phyloP scores from a whole-genome alignment of 2,888 invertebrate genomes.

The Erpobdella octoculata region DNA sequence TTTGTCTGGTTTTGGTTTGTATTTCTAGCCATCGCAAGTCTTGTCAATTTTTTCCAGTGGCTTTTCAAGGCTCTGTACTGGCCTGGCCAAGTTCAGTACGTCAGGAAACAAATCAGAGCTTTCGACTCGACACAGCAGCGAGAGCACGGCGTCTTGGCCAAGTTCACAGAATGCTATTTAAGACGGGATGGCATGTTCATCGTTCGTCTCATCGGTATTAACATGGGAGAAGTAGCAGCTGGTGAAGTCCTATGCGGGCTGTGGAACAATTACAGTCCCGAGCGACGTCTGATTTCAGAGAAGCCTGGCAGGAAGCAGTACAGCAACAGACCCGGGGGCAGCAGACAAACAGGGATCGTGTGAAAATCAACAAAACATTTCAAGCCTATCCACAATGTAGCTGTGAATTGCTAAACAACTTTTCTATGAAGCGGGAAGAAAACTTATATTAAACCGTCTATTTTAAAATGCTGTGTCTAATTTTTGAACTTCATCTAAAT shows the following conservation, averaged over 20 bases:
- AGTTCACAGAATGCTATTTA: slow-evolving; percentile 42
- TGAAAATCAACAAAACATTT: no score
- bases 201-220: slow-evolving; percentile 40
- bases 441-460: no score
- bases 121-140: slow-evolving; percentile 39
- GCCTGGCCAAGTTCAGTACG: slow-evolving; percentile 40
- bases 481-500: no score
- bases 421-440: no score
- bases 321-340: neutral
- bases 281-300: slow-evolving; percentile 38
- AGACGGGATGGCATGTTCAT: slow-evolving; percentile 41
- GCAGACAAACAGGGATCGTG: neutral
- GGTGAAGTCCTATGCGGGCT: slow-evolving; percentile 41
- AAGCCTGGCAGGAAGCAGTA: slow-evolving; percentile 35
- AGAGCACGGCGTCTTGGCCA: slow-evolving; percentile 39
- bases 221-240: slow-evolving; percentile 41
- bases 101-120: slow-evolving; percentile 39
- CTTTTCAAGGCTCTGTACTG: slow-evolving; percentile 39
- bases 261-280: slow-evolving; percentile 42
- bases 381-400: no score
- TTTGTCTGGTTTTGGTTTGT: slow-evolving; percentile 43
- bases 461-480: no score
- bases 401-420: no score
- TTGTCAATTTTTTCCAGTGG: slow-evolving; percentile 40
- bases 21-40: slow-evolving; percentile 38